Base-by-base conservation (phyloP, 2,113 vertebrate genomes). In the Cinclus cinclus region DNA sequence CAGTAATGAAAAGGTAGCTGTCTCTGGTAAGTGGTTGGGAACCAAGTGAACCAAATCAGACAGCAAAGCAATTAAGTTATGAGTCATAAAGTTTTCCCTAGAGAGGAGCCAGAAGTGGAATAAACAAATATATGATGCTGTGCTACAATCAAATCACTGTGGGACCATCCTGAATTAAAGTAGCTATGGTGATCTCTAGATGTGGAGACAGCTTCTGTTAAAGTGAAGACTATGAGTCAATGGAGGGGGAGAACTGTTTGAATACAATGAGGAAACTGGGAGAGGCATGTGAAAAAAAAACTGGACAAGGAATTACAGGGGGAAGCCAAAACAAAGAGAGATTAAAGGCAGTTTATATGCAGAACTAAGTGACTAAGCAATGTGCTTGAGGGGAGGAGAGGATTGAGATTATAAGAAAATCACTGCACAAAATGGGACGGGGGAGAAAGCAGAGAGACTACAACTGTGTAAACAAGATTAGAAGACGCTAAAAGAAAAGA, bases 1-100 rank as follows among this genome's bases (percentile, higher is more conserved):
- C 25, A 73, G 50, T 90, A 76, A 94, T 65, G 53, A 69, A 84
- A 91, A 91, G 59, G 83, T 83, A 92, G 73, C 31, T 89, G 63
- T 78, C 37, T 83, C 65, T 62, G 27, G 28, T 53, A 78, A 88
- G 56, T 39, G 22, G 41, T 49, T 68, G 58, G 58, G 62, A 89
- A 84, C 18, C 28, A 60, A 92, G 16, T 24, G 35, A 95, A 91
- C n/a, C 46, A 91, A 87, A 90, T 60, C 71, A 81, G 68, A 81
- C 31, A 52, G 46, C 2, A 3, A 96, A 84, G 49, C n/a, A 58
- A 90, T 80, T 85, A 78, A 62, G 58, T 65, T 77, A 70, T 60
- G 42, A 94, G 58, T 94, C 86, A 92, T 46, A 52, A 92, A 78
- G 20, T 56, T 76, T 79, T 91, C 70, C 56, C 21, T 59, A 56